Evolutionary conservation across 2,888 invertebrate genomes (phyloP).

Genomic region (Cryptophagus acutangulus): DNA sequence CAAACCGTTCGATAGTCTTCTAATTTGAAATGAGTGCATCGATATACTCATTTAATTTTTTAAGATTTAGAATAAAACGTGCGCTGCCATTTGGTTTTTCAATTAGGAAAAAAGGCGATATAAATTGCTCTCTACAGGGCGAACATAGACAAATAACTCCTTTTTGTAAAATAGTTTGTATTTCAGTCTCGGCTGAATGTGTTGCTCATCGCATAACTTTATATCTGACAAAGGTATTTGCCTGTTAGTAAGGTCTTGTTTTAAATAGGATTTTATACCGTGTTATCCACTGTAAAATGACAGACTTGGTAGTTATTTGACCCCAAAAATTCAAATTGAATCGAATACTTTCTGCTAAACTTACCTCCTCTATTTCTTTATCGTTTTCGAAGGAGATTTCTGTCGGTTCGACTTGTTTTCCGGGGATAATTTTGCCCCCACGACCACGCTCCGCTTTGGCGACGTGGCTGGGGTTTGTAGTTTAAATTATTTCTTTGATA

Average conservation of each 20-base stretch:
- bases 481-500: neutral
- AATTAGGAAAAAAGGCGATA: neutral
- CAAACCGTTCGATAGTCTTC: neutral
- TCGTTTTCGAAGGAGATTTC: neutral
- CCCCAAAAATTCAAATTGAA: neutral
- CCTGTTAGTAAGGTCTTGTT: neutral
- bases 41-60: neutral
- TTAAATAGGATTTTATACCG: neutral
- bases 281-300: neutral
- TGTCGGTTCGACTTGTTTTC: neutral
- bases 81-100: neutral
- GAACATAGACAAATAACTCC: neutral
- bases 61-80: neutral
- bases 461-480: neutral
- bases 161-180: neutral
- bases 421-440: neutral
- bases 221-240: neutral
- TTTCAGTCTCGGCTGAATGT: neutral
- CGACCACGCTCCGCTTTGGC: neutral
- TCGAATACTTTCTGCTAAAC: neutral
- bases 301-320: neutral
- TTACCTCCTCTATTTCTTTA: neutral
- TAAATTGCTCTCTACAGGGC: neutral
- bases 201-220: neutral
- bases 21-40: neutral